Base-by-base conservation (phyloP, 2,113 vertebrate species). In the Pitta sordida region DNA sequence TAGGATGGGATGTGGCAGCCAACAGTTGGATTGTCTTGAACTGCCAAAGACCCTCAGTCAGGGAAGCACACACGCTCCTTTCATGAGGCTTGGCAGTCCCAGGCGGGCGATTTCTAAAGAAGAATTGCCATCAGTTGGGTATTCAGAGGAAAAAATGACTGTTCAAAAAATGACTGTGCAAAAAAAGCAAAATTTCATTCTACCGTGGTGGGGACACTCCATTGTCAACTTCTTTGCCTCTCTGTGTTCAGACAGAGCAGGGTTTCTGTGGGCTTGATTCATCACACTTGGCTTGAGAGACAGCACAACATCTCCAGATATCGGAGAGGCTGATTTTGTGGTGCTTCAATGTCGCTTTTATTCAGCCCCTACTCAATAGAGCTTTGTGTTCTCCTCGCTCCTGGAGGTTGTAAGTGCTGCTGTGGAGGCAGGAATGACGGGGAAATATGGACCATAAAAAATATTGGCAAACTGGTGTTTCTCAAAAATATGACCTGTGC, bases 201-300 rank as follows among this genome's bases (percentile, higher is more conserved):
- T 91, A 37, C 83, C 44, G 0, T 15, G 44, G 79, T 19, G 37
- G 92, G 96, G 95, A 86, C 86, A 81, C 88, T 96, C 73, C 77
- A 90, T 95, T 93, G 59, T 80, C 26, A 94, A 92, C 88, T 95
- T 93, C 94, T 96, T 92, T 94, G 91, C 88, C 86, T 92, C 84
- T 96, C 91, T 95, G 93, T 92, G 48, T 77, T 96, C 93, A 93
- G 70, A 93, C 90, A 90, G 92, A 94, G 87, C 9, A 5, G 78
- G 67, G 84, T 90, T 95, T 96, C 92, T 95, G 63, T 92, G 79
- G 0, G 36, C 90, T 95, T 95, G 93, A 96, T 96, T 96, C 94
- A 96, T 95, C 94, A 70, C 91, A 77, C 88, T 95, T 91, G 93
- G 95, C 94, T 93, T 94, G 93, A 96, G 94, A 92, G 93, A 94